Percentiles rank a stretch among this genome's conserved stretches.
phyloP scores from a whole-genome alignment of 2,113 vertebrate genomes.

The Nothoprocta perdicaria region DNA sequence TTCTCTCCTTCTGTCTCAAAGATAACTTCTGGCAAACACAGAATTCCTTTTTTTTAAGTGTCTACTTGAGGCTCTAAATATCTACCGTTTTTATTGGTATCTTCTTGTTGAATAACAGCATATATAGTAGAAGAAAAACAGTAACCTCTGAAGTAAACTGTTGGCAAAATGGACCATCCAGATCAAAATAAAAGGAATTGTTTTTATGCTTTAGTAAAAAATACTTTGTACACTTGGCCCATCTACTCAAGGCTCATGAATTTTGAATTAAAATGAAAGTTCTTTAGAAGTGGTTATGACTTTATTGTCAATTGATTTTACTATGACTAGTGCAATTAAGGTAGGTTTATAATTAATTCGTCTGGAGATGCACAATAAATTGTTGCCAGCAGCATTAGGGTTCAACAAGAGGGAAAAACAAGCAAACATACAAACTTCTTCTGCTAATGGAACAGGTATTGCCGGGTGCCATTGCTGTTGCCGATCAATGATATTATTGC shows the following conservation, averaged over 20 bases:
- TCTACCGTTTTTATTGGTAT: neutral
- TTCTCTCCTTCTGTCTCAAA: neutral
- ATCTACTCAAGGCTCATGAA: slow-evolving; percentile 51
- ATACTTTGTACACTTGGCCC: neutral
- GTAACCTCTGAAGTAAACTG: neutral
- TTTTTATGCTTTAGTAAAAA: slow-evolving; percentile 40
- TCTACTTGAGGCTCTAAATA: neutral
- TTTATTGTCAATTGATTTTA: slow-evolving; percentile 66
- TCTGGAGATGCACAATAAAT: slow-evolving; percentile 32
- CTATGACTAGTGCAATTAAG: slow-evolving; percentile 51
- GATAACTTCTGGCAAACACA: neutral
- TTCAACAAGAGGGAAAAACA: neutral
- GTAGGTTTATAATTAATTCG: slow-evolving; percentile 63
- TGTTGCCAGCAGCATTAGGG: neutral
- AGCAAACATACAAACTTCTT: neutral
- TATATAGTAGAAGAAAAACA: neutral
- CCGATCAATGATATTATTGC: neutral
- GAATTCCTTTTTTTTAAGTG: neutral
- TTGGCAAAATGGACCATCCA: neutral
- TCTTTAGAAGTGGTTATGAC: slow-evolving; percentile 63
- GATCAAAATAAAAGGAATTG: neutral
- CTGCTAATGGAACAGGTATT: neutral
- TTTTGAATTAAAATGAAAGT: slow-evolving; percentile 56
- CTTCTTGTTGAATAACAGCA: neutral
- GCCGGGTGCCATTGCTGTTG: neutral